Conservation (phyloP, 2,113 vertebrate species). For the Tragelaphus scriptus region DNA sequence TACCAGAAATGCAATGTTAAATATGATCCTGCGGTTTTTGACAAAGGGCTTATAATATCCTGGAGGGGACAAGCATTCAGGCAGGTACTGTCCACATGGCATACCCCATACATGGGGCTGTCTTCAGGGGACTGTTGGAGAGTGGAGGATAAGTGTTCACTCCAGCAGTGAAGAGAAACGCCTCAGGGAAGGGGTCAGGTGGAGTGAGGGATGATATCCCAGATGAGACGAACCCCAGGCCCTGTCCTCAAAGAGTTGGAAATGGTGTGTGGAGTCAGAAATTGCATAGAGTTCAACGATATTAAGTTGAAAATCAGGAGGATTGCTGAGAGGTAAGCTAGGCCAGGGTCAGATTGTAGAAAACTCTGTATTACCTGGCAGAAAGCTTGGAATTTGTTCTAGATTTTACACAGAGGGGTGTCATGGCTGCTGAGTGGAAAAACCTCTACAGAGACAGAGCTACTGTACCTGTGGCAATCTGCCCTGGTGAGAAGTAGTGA, state of each 20-base stretch:
- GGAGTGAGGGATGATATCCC: accelerated
- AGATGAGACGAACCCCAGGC: not conserved
- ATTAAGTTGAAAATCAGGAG: not conserved
- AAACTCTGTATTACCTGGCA: not conserved
- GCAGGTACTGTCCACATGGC: not conserved
- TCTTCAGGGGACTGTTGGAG: not conserved
- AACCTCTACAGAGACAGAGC: not conserved
- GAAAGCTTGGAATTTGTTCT: not conserved
- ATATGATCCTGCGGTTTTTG: not conserved
- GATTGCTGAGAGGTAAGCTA: not conserved
- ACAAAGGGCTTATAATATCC: not conserved
- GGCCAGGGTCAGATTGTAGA: not conserved
- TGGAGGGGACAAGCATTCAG: not conserved
- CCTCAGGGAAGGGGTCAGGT: not conserved
- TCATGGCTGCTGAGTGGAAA: not conserved
- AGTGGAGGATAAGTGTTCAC: not conserved
- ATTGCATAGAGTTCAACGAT: not conserved
- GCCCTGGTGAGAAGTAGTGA: not conserved
- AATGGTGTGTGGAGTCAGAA: not conserved
- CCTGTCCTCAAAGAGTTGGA: not conserved
- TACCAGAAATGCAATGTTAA: not conserved
- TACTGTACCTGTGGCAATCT: accelerated
- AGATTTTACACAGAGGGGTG: not conserved
- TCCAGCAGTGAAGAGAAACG: not conserved
- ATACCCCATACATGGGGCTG: accelerated